Base-by-base conservation (phyloP, 2,113 vertebrate genomes). In the Meleagris gallopavo region DNA sequence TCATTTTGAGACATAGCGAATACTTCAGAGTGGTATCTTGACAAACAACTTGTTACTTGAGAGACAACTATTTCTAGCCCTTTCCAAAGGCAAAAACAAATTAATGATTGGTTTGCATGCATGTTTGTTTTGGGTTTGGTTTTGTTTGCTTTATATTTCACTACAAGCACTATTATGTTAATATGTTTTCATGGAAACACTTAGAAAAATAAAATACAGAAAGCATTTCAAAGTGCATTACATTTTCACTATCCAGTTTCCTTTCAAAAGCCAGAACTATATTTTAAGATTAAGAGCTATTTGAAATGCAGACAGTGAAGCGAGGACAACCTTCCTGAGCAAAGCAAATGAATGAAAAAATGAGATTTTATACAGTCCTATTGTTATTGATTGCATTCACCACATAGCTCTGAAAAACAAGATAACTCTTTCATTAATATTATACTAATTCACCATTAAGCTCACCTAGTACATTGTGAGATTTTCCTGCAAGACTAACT, bases 401-500 rank as follows among this genome's bases (percentile, higher is more conserved):
- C 17, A 64, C 6, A 13, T 6, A 86, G 7, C 13, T 72, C 27
- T 13, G 32, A 79, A 79, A 64, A 9, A 71, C 24, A 27, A 48
- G 41, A 61, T 12, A 93, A 88, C 7, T 11, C 13, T 19, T 78
- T 50, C 6, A 27, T 38, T 30, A 58, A 0, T 32, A 70, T 41
- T 65, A 48, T 4, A 73, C 27, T 45, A 32, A 71, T 19, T 75
- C 50, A 69, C 13, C 60, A 62, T 15, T 84, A 78, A 78, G 46
- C 6, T 5, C 0, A 0, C 34, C 55, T n/a, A 74, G 50, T 7
- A 25, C n/a, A 4, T 55, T 69, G 74, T 48, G 54, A 75, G 36
- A 84, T 79, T 73, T 48, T 75, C n/a, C 48, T 84, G n/a, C 12
- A 46, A 62, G 25, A 58, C 55, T 41, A 66, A 25, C 16, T 40